Percentiles rank a stretch among this genome's conserved stretches.
Conservation (phyloP, 2,113 vertebrate species). For the Zapornia atra region DNA sequence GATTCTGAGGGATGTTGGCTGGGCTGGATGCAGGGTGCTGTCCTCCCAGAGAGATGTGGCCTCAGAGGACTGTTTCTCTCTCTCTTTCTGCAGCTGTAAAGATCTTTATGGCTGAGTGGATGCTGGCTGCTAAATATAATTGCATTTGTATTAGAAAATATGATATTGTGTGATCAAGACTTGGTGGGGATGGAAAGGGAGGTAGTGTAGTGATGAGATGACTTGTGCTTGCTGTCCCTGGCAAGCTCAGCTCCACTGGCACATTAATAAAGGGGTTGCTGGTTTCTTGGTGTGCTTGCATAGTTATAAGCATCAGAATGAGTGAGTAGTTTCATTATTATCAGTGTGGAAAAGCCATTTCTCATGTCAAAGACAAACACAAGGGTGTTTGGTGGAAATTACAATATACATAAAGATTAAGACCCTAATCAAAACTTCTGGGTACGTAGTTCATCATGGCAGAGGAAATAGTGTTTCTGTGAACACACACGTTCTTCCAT, state of each 20-base stretch:
- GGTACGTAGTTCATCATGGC: background rate
- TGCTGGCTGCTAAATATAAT: background rate
- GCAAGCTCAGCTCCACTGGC: background rate
- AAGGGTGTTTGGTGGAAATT: background rate
- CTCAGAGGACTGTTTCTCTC: background rate
- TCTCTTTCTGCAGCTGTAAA: background rate
- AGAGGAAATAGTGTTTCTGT: background rate
- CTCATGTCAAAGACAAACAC: background rate
- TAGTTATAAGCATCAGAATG: background rate
- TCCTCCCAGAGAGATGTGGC: background rate
- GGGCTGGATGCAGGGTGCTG: background rate
- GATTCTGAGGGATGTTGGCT: background rate
- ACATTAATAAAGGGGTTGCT: background rate
- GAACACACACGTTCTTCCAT: background rate
- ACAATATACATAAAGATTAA: background rate
- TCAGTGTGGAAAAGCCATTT: background rate
- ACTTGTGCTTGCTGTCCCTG: background rate
- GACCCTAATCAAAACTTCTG: background rate
- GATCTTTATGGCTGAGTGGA: background rate
- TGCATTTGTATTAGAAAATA: background rate
- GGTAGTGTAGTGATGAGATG: background rate
- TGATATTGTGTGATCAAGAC: background rate
- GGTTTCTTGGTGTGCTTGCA: background rate
- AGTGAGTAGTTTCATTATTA: slow-evolving; percentile 22
- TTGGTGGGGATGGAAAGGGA: background rate